These are phyloP conservation scores for Mustela nigripes DNA, from an alignment of 2,113 vertebrate genomes.

Conservation along the genomic window DNA sequence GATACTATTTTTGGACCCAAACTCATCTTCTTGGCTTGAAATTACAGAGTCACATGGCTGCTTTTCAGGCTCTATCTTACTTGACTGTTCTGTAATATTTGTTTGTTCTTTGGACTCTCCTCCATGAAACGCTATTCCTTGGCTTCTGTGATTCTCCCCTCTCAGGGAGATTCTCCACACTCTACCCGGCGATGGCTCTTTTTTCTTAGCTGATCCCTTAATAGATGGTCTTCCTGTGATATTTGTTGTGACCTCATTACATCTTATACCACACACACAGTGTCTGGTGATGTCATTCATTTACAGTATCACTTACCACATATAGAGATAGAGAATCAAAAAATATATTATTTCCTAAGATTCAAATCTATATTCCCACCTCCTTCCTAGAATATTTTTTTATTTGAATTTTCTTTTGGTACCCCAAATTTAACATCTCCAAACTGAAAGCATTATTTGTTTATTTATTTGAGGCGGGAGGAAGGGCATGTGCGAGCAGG, in stretches of 20 bases:
- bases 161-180: neutral
- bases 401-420: neutral
- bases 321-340: neutral
- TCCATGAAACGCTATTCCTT: conserved; percentile 27
- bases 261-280: neutral
- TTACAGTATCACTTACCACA: neutral
- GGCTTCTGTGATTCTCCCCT: neutral
- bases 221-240: neutral
- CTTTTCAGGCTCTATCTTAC: conserved; percentile 59
- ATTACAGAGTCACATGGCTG: conserved; percentile 6
- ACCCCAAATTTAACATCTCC: neutral
- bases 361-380: neutral
- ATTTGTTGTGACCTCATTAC: neutral
- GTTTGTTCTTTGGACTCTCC: neutral
- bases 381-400: neutral
- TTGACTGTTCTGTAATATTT: neutral
- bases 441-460: neutral
- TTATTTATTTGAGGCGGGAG: neutral
- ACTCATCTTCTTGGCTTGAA: conserved; percentile 59
- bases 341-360: neutral
- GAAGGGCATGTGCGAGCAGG: accelerated
- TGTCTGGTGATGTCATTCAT: neutral
- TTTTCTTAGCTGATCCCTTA: neutral
- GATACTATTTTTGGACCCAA: conserved; percentile 59
- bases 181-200: neutral